Evolutionary conservation across 2,113 vertebrate species (phyloP).

Genomic region (Vidua chalybeata): DNA sequence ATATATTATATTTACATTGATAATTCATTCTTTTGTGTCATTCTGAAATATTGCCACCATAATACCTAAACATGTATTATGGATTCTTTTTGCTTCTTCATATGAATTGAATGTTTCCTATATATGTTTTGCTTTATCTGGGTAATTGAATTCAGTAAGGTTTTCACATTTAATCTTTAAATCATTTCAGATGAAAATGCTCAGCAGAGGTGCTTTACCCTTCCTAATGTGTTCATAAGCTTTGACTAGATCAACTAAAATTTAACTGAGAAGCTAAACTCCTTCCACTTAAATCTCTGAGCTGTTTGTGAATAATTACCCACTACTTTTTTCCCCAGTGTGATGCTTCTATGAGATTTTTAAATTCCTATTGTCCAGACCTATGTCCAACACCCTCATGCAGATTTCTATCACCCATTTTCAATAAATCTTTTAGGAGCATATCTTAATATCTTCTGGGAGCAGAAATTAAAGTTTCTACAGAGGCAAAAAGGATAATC

Average conservation of each 20-base stretch:
- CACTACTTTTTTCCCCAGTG: neutral
- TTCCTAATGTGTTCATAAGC: neutral
- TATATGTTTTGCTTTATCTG: neutral
- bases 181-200: neutral
- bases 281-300: neutral
- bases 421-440: neutral
- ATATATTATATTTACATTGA: neutral
- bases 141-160: neutral
- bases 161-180: neutral
- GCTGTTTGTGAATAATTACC: neutral
- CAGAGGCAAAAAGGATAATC: neutral
- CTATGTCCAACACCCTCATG: neutral
- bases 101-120: neutral
- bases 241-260: neutral
- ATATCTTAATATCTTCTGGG: neutral
- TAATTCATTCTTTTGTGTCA: neutral
- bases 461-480: neutral
- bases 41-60: neutral
- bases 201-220: neutral
- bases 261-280: neutral
- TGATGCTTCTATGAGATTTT: neutral
- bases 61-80: neutral
- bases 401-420: neutral
- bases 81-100: neutral
- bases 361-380: neutral